Percentiles rank a stretch among this genome's conserved stretches.
Conservation (phyloP, 2,888 invertebrate species). For the Macaria liturata region DNA sequence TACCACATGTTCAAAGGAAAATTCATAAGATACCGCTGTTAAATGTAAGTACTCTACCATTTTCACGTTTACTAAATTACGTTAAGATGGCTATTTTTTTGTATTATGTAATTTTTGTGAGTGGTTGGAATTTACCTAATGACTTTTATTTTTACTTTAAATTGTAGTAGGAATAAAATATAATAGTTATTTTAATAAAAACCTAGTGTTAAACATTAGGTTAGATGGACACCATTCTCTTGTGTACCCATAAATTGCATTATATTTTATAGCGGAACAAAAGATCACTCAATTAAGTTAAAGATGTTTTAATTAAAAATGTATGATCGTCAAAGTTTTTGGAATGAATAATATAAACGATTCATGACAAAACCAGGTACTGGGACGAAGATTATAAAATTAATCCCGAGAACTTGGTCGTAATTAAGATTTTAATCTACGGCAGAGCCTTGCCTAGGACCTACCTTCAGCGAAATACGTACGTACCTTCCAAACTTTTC, state of each 20-base stretch:
- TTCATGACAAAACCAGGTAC: conserved; percentile 46
- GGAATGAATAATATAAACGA: conserved; percentile 41
- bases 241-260: too few relatives aligned
- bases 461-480: conserved; percentile 48
- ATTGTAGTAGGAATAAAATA: too few relatives aligned
- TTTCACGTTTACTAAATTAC: conserved; percentile 39
- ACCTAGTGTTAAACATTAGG: too few relatives aligned
- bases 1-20: conserved; percentile 41
- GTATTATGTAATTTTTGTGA: too few relatives aligned
- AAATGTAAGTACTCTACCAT: conserved; percentile 27
- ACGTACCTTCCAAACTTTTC: conserved; percentile 63
- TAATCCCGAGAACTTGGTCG: conserved; percentile 67
- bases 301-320: conserved; percentile 1
- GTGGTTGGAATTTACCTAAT: too few relatives aligned
- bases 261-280: too few relatives aligned
- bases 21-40: conserved; percentile 39
- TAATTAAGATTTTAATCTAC: conserved; percentile 78
- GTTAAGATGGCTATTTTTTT: conserved; percentile 11
- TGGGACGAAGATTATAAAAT: conserved; percentile 65
- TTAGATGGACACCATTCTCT: too few relatives aligned
- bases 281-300: too few relatives aligned
- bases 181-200: too few relatives aligned
- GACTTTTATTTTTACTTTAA: too few relatives aligned
- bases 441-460: conserved; percentile 51
- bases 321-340: conserved; percentile 3